Evolutionary conservation across 2,113 vertebrate genomes (phyloP).

Genomic region (Xenus cinereus): DNA sequence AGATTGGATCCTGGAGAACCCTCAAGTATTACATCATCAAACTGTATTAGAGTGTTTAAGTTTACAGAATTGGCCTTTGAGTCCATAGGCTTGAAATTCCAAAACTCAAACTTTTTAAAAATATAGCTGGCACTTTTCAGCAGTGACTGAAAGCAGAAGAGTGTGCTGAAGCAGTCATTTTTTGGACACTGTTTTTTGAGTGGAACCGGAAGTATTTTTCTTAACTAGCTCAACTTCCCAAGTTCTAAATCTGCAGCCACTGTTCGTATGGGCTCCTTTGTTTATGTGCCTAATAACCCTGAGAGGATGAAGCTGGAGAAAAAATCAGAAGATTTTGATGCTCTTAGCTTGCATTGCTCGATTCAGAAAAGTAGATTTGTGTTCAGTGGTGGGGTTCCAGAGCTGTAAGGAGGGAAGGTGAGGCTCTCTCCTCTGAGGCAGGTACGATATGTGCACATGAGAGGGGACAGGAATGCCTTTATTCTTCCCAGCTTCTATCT

Average conservation of each 20-base stretch:
- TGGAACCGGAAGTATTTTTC: background rate
- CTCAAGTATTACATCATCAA: background rate
- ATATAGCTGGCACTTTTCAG: background rate
- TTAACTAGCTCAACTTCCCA: background rate
- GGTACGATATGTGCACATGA: accelerated
- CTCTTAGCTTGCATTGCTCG: background rate
- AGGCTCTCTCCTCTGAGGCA: background rate
- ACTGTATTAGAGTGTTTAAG: background rate
- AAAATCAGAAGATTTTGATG: background rate
- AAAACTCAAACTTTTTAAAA: background rate
- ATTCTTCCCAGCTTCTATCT: background rate
- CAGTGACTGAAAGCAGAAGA: background rate
- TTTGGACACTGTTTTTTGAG: background rate
- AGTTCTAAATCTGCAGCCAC: background rate
- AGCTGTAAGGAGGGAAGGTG: background rate
- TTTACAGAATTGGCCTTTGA: background rate
- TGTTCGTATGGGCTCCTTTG: background rate
- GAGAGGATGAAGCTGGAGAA: background rate
- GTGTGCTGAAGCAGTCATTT: background rate
- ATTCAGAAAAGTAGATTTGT: background rate
- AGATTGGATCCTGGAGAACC: background rate
- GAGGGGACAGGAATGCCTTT: background rate
- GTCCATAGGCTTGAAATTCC: background rate
- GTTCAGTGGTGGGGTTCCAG: background rate
- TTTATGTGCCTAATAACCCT: background rate